These are phyloP conservation scores for Indri indri DNA, from an alignment of 2,113 vertebrate genomes.

Conservation along the genomic window DNA sequence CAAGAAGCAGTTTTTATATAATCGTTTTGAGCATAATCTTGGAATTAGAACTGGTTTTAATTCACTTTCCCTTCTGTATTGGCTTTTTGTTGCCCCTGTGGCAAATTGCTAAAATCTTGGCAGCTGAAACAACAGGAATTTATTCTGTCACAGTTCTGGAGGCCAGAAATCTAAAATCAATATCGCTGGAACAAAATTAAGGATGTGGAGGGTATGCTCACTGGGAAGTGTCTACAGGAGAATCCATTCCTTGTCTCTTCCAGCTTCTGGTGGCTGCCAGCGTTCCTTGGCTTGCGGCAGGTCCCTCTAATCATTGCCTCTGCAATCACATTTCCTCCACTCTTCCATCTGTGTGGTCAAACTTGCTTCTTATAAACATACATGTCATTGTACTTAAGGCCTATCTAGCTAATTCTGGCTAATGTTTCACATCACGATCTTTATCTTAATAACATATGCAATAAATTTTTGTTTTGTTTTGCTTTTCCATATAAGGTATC, in stretches of 20 bases:
- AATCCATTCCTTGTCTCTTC: not conserved
- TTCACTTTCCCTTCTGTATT: not conserved
- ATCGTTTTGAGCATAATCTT: not conserved
- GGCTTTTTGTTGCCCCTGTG: not conserved
- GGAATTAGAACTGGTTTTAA: not conserved
- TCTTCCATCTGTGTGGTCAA: not conserved
- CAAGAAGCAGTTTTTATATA: not conserved
- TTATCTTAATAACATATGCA: not conserved
- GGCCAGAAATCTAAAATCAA: not conserved
- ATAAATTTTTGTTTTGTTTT: not conserved
- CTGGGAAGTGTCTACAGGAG: not conserved
- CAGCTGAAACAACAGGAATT: not conserved
- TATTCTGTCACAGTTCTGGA: not conserved
- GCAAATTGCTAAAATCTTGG: not conserved
- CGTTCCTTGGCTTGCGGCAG: not conserved
- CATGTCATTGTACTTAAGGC: not conserved
- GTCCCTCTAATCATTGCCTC: not conserved
- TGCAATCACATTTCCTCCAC: not conserved
- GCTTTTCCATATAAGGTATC: not conserved
- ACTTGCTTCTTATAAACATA: not conserved
- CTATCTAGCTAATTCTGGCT: not conserved
- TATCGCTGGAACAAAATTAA: not conserved
- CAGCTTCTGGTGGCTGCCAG: not conserved
- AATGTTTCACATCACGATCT: not conserved
- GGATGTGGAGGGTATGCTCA: rapidly evolving